Evolutionary conservation across 2,797 vertebrate species (phyloP).

Genomic region (Pseudochaenichthys georgianus): DNA sequence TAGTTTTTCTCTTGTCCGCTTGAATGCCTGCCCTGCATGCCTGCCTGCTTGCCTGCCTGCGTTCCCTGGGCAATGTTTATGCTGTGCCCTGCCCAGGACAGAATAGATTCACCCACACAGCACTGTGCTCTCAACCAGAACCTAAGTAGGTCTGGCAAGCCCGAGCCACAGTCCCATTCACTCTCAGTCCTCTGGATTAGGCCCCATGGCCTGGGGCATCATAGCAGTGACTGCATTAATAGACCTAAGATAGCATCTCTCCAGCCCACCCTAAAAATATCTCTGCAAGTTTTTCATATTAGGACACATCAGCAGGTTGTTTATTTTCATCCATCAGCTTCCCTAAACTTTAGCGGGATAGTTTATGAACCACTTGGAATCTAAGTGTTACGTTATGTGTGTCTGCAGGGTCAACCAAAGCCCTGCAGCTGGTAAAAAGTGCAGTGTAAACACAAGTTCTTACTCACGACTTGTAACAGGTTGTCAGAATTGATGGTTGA

Average conservation of each 20-base stretch:
- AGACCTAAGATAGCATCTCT: constrained; percentile 74
- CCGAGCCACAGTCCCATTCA: constrained; percentile 78
- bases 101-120: constrained; percentile 86
- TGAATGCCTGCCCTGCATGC: constrained; percentile 73
- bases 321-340: constrained; percentile 60
- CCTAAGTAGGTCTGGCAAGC: constrained; percentile 84
- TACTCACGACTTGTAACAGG: constrained; percentile 21
- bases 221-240: constrained; percentile 72
- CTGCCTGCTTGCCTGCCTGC: constrained; percentile 66
- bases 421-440: constrained; percentile 20
- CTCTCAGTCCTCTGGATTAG: constrained; percentile 80
- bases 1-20: constrained; percentile 80
- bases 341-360: constrained; percentile 27
- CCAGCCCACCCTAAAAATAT: constrained; percentile 63
- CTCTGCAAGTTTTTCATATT: constrained; percentile 48
- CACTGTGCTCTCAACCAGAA: constrained; percentile 85
- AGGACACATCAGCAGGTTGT: constrained; percentile 66
- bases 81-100: constrained; percentile 79
- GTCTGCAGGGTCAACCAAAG: background rate
- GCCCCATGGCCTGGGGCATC: constrained; percentile 62
- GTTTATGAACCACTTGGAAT: constrained; percentile 24
- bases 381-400: constrained; percentile 21
- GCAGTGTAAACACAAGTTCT: constrained; percentile 1
- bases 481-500: constrained; percentile 20
- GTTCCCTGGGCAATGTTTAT: constrained; percentile 82